These are phyloP conservation scores for Megaleporinus macrocephalus DNA, from an alignment of 2,113 vertebrate species.

Conservation along the genomic window DNA sequence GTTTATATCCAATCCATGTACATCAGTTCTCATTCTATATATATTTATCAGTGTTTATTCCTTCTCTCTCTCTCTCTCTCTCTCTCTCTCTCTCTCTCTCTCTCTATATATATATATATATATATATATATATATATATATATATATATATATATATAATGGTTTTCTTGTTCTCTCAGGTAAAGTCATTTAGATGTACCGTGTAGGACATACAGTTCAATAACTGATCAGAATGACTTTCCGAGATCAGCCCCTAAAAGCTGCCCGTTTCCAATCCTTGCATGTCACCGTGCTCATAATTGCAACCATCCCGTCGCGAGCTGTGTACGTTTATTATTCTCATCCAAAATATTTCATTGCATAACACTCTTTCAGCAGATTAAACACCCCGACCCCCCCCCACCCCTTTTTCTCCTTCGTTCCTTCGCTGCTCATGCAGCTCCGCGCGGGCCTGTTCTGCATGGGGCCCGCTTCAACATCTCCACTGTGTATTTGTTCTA, in stretches of 20 bases:
- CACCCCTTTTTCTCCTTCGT: background rate
- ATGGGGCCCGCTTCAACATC: conserved; percentile 48
- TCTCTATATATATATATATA: no score
- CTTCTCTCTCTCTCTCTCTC: no score
- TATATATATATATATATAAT: no score
- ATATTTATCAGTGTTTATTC: no score
- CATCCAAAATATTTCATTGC: conserved; percentile 42
- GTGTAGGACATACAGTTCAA: no score
- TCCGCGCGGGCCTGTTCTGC: background rate
- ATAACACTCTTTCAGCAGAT: conserved; percentile 49
- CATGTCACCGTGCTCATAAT: conserved; percentile 35
- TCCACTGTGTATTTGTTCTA: conserved; percentile 58
- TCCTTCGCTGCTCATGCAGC: background rate
- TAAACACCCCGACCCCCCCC: background rate
- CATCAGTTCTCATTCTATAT: no score
- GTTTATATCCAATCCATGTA: no score
- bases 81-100: no score
- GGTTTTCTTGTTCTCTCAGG: no score
- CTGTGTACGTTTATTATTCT: conserved; percentile 38
- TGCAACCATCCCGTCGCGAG: conserved; percentile 38
- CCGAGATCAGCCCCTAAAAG: background rate
- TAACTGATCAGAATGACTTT: no score
- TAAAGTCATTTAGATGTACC: no score
- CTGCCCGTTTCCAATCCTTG: background rate
- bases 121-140: no score